Conservation (phyloP, 2,797 vertebrate genomes). For the Sciurus carolinensis region DNA sequence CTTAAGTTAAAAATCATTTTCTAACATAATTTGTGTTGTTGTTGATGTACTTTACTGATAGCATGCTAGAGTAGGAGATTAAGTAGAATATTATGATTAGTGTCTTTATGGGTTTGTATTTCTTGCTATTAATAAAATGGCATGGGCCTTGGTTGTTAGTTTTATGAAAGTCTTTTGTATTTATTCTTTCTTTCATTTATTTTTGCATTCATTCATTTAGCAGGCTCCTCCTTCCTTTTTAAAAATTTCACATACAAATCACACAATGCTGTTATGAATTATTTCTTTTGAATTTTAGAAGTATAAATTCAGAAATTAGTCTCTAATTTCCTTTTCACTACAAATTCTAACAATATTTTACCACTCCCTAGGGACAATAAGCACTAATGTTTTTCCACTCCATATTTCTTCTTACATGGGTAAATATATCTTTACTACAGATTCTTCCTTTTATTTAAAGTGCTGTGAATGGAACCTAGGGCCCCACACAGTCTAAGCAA, state of each 20-base stretch:
- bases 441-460: background rate
- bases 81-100: background rate
- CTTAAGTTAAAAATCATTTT: conserved; percentile 9
- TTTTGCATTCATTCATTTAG: conserved; percentile 18
- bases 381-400: background rate
- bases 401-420: background rate
- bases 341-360: background rate
- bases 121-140: background rate
- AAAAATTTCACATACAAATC: background rate
- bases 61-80: background rate
- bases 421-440: background rate
- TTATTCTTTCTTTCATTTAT: background rate
- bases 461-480: background rate
- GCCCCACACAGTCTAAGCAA: background rate
- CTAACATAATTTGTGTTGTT: background rate
- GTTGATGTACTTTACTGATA: background rate
- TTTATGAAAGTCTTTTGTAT: background rate
- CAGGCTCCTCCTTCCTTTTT: background rate
- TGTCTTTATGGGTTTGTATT: background rate
- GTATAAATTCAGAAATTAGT: background rate
- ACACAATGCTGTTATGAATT: background rate
- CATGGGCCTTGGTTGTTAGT: background rate
- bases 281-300: background rate
- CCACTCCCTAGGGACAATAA: background rate
- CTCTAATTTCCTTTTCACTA: background rate